Evolutionary conservation across 2,888 invertebrate species (phyloP).

Genomic region (Chironomus riparius): DNA sequence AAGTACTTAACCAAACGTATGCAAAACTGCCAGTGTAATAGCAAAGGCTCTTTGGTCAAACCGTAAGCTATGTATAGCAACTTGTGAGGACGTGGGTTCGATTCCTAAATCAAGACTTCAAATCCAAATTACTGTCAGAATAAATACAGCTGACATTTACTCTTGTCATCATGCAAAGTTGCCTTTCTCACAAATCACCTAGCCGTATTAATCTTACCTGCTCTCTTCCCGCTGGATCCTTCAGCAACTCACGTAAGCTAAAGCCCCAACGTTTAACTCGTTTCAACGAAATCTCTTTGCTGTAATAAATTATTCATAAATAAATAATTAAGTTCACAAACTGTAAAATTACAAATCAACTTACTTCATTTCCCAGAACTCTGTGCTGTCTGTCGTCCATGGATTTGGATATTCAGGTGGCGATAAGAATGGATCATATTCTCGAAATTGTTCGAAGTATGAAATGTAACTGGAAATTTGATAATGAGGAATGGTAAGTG

Average conservation of each 20-base stretch:
- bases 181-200: too few relatives aligned
- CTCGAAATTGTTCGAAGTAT: slow-evolving; percentile 91
- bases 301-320: slow-evolving; percentile 37
- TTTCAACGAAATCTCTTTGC: slow-evolving; percentile 86
- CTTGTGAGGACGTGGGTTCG: too few relatives aligned
- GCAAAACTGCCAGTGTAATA: too few relatives aligned
- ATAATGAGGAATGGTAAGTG: too few relatives aligned
- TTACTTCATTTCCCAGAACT: slow-evolving; percentile 96
- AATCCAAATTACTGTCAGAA: too few relatives aligned
- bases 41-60: too few relatives aligned
- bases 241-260: slow-evolving; percentile 85
- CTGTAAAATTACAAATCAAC: slow-evolving; percentile 37
- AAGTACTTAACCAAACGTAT: too few relatives aligned
- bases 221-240: slow-evolving; percentile 91
- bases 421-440: slow-evolving; percentile 92
- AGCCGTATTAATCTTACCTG: slow-evolving; percentile 43
- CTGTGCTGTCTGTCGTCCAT: slow-evolving; percentile 91
- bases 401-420: slow-evolving; percentile 92
- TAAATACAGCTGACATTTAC: too few relatives aligned
- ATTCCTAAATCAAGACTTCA: too few relatives aligned
- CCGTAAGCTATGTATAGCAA: too few relatives aligned
- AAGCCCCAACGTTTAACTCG: slow-evolving; percentile 97
- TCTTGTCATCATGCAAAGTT: too few relatives aligned
- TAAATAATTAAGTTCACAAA: slow-evolving; percentile 20
- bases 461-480: slow-evolving; percentile 59